These are phyloP conservation scores for Drosophila barbarae DNA, from an alignment of 2,888 invertebrate genomes.

Conservation along the genomic window DNA sequence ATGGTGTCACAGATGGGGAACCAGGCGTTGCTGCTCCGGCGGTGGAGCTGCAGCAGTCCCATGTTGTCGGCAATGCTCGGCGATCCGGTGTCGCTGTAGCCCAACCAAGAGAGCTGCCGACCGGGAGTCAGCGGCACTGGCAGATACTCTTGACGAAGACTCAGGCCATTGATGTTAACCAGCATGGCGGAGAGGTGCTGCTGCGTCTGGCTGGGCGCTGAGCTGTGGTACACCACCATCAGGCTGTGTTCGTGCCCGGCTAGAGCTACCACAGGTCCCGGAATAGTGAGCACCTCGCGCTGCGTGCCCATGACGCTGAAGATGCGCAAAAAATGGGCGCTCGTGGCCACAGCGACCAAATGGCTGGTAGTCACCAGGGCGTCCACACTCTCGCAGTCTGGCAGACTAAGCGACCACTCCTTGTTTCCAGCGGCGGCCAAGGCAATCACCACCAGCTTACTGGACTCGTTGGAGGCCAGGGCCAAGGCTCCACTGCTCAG, in stretches of 20 bases:
- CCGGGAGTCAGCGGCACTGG: constrained; percentile 85
- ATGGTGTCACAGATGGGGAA: constrained; percentile 88
- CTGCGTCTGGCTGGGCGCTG: constrained; percentile 80
- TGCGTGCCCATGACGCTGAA: constrained; percentile 94
- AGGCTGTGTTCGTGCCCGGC: constrained; percentile 83
- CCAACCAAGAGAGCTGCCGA: constrained; percentile 86
- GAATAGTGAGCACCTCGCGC: constrained; percentile 85
- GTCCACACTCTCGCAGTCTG: constrained; percentile 88
- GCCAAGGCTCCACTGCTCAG: constrained; percentile 89
- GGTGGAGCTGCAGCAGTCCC: constrained; percentile 87
- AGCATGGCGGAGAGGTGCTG: constrained; percentile 82
- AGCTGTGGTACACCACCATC: constrained; percentile 85
- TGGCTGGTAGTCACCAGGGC: constrained; percentile 85
- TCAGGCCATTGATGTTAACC: constrained; percentile 80
- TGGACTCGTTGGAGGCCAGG: constrained; percentile 85
- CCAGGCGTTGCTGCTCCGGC: constrained; percentile 87
- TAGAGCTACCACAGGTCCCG: constrained; percentile 87
- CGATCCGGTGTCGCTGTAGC: constrained; percentile 89
- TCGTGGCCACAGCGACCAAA: constrained; percentile 90
- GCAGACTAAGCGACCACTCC: constrained; percentile 91
- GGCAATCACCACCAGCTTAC: constrained; percentile 88
- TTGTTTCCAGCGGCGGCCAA: constrained; percentile 87
- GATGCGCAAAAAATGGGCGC: constrained; percentile 87
- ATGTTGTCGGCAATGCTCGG: constrained; percentile 88
- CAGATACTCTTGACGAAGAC: constrained; percentile 81